phyloP scores from a whole-genome alignment of 2,113 vertebrate genomes.

The Fregata magnificens region DNA sequence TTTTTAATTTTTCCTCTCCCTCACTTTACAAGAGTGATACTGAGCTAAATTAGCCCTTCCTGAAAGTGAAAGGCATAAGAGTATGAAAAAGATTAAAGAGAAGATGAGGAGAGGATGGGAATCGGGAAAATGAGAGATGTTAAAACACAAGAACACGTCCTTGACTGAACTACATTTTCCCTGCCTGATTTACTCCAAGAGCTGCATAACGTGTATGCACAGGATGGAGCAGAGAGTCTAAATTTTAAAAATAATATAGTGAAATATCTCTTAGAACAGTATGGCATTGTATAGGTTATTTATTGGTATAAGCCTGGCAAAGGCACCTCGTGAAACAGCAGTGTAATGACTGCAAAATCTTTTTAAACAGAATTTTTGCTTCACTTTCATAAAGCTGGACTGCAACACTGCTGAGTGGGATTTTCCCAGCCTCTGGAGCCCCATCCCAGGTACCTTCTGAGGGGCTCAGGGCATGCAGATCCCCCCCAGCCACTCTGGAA shows the following conservation, averaged over 20 bases:
- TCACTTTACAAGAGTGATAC: neutral
- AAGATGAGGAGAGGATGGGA: neutral
- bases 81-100: neutral
- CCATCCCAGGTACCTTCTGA: neutral
- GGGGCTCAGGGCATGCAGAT: neutral
- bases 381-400: neutral
- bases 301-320: neutral
- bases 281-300: neutral
- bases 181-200: neutral
- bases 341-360: too few species aligned
- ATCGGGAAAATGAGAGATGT: neutral
- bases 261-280: neutral
- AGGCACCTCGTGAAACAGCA: neutral
- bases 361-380: neutral
- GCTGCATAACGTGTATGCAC: neutral
- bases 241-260: neutral
- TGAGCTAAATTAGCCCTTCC: slow-evolving; percentile 38
- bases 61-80: neutral
- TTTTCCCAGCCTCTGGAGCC: neutral
- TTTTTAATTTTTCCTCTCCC: neutral
- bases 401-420: too few species aligned
- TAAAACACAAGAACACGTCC: neutral
- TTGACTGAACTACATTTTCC: neutral
- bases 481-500: neutral
- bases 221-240: neutral